Evolutionary conservation across 2,797 vertebrate species (phyloP), one percentile per base, ranked within the genome.

Genomic region (Pseudocheirus occidentalis): DNA sequence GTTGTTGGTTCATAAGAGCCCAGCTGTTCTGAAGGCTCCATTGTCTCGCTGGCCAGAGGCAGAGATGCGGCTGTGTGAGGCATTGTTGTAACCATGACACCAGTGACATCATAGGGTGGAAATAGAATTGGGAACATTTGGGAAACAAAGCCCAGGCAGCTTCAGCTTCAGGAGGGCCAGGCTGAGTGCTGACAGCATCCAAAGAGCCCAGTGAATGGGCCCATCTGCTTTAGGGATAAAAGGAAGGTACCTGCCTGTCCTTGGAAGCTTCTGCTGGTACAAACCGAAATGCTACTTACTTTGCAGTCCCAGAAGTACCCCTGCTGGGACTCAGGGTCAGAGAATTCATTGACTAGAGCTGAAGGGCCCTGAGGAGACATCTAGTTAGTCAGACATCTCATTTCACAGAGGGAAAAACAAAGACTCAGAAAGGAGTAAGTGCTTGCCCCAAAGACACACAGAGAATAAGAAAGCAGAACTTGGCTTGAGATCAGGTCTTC

Each of bases 71-170:
- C 97, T 97, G 95, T 97, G 50, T 95, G 97, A 97, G 81, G 97
- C 96, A 94, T 94, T 97, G 95, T 95, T 96, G 98, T 98, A 98
- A 98, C 98, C 97, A 97, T 98, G 98, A 90, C 98, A 97, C 94
- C 96, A 3, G 89, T 98, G 98, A 98, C 96, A 97, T 98, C 98
- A 98, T 97, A 97, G 95, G 90, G 87, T 90, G 94, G 66, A 97
- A 97, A 96, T 0, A 96, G 96, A 96, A 96, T 94, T 91, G 93
- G 96, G 97, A 97, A 95, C 94, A 16, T 93, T 92, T 93, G 94
- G 16, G 97, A 98, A 97, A 98, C 97, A 98, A 97, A 98, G 97
- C 95, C 34, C 87, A 56, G 95, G 91, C 94, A 18, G 96, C 97
- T 98, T 94, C 5, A 40, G 31, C 89, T 95, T 24, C 58, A n/a